These are phyloP conservation scores for Drosophila greeni DNA, from an alignment of 2,888 invertebrate genomes.

Conservation along the genomic window DNA sequence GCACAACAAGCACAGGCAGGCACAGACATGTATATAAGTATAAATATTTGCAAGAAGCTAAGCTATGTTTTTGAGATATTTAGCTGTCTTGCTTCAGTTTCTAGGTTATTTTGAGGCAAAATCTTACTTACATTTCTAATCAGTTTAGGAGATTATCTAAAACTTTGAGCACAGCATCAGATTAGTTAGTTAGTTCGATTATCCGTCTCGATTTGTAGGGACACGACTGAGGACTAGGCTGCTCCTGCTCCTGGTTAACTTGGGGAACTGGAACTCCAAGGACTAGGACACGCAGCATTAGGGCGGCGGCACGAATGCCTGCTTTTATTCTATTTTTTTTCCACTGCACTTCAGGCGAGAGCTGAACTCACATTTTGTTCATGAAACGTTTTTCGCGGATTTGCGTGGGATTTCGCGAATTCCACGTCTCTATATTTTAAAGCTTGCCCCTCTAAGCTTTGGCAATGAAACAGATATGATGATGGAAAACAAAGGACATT, in stretches of 20 bases:
- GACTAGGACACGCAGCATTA: conserved; percentile 13
- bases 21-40: not conserved
- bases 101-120: too few relatives aligned
- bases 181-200: conserved; percentile 1
- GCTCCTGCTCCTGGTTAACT: conserved; percentile 7
- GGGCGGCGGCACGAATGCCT: conserved; percentile 11
- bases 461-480: conserved; percentile 40
- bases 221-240: not conserved
- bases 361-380: conserved; percentile 11
- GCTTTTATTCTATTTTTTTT: conserved; percentile 8
- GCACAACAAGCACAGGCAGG: not conserved
- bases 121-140: conserved; percentile 1
- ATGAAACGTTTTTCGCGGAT: conserved; percentile 8
- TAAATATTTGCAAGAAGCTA: conserved; percentile 5
- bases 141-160: not conserved
- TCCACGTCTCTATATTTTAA: conserved; percentile 12
- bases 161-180: not conserved
- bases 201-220: not conserved
- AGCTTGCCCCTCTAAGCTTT: conserved; percentile 16
- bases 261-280: not conserved
- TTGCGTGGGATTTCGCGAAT: conserved; percentile 13
- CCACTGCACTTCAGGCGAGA: conserved; percentile 4
- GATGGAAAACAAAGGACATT: conserved; percentile 9
- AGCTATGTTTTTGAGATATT: not conserved
- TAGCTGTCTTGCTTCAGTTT: not conserved